Base-by-base conservation (phyloP, 2,888 invertebrate species). In the Cantharis rustica region DNA sequence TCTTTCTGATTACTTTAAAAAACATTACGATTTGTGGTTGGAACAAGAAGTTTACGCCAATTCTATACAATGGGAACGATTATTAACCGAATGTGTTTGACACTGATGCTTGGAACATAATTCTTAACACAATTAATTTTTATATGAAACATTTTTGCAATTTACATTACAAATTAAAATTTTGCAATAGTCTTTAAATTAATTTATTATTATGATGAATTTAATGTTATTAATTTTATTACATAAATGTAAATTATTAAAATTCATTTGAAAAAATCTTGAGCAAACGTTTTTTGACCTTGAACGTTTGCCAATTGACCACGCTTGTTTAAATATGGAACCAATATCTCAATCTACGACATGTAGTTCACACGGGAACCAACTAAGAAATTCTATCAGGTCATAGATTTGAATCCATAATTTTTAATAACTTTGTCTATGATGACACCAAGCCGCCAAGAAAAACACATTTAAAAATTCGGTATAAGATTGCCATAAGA, bases 1-100 rank as follows among this genome's bases (percentile, higher is more conserved):
- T 84, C 91, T 99, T 78, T 97, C 96, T 11, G 96, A 96, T 71
- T 97, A 96, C 87, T 98, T 98, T 85, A 97, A 96, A 88, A 93
- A 94, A 77, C 95, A 97, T 86, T 99, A 99, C 88, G 95, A 97
- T 86, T 88, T 94, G 16, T 99, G 99, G 99, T 90, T 99, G 75
- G 95, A 99, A 83, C 95, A 97, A 86, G 99, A 99, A 90, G 99
- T 99, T 17, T 98, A 95, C 88, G 94, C 95, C 85, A 94, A 94
- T 85, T 92, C 93, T 85, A 93, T 94, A 81, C 92, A 95, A 87
- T 95, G 95, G 95, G 95, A 95, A 86, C 90, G 90, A 83, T 85
- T 91, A 68, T 83, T 89, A 62, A 73, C 70, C 9, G 76, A 80
- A 17, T 74, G 66, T 73, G 73, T 76, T 73, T 76, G 68, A 76